These are phyloP conservation scores for Colletes gigas DNA, from an alignment of 1,140 invertebrate species.

Conservation along the genomic window DNA sequence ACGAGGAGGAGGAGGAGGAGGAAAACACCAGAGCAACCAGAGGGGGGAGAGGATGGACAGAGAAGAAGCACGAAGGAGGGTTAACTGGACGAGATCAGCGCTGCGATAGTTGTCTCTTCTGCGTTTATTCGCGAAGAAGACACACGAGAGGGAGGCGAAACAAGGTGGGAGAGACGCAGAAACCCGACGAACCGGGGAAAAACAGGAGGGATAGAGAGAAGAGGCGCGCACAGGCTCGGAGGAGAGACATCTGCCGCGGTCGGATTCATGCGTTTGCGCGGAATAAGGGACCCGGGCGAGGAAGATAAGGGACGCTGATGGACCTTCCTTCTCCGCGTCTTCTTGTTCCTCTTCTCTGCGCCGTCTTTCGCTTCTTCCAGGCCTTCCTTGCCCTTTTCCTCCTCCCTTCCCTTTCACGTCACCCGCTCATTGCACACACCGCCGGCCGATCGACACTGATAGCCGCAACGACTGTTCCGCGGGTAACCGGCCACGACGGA, in stretches of 20 bases:
- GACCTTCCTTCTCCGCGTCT: conserved; percentile 57
- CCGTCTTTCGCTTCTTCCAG: neutral
- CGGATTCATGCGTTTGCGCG: conserved; percentile 66
- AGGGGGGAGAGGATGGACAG: neutral
- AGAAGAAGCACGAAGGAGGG: conserved; percentile 49
- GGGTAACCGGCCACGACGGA: conserved; percentile 49
- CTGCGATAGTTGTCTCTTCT: conserved; percentile 71
- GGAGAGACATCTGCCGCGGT: conserved; percentile 55
- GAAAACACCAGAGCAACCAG: conserved; percentile 36
- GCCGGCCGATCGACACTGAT: conserved; percentile 76
- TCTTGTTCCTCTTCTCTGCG: conserved; percentile 2
- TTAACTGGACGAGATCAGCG: conserved; percentile 78
- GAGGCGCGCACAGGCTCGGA: too few species aligned
- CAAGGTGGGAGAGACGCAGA: neutral
- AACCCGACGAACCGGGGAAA: neutral
- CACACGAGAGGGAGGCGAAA: conserved; percentile 12
- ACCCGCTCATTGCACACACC: conserved; percentile 47
- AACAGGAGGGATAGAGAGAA: conserved; percentile 38
- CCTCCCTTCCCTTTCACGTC: conserved; percentile 44
- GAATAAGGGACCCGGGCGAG: conserved; percentile 60
- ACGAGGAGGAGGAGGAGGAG: neutral
- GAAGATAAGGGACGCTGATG: conserved; percentile 69
- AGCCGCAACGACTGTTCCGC: conserved; percentile 54
- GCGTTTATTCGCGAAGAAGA: conserved; percentile 62
- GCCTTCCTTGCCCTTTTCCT: neutral